A percentile compares a stretch with the other conserved stretches of the same genome.
Conservation (phyloP, 2,797 vertebrate species). For the Nasua narica region DNA sequence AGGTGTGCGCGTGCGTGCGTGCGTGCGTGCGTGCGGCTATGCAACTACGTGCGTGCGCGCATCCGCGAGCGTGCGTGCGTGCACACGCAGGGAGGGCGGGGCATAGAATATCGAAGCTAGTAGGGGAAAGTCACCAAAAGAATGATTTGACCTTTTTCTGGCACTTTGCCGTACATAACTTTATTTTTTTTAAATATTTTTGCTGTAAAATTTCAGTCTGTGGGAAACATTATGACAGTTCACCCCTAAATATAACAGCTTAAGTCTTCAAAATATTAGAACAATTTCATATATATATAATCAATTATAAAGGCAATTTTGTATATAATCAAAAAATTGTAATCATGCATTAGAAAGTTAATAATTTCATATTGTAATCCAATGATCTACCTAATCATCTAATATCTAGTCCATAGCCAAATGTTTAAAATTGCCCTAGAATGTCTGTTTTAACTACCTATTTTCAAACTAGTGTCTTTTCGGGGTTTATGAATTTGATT, state of each 20-base stretch:
- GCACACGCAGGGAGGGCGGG: not conserved
- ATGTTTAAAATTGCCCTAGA: not conserved
- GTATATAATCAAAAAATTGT: not conserved
- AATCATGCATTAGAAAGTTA: not conserved
- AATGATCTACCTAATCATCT: not conserved
- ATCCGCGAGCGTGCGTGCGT: not conserved
- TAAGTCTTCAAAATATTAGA: not conserved
- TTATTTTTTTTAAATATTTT: not conserved
- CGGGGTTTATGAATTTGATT: not conserved
- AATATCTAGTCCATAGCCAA: not conserved
- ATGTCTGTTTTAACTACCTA: not conserved
- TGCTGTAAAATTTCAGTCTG: not conserved
- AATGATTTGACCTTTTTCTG: not conserved
- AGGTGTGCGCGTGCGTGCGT: not conserved
- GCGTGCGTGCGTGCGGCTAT: rapidly evolving
- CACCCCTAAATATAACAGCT: not conserved
- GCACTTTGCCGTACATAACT: not conserved
- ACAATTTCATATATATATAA: not conserved
- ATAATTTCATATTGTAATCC: not conserved
- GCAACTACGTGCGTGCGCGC: rapidly evolving
- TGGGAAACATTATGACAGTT: not conserved
- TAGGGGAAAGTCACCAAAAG: not conserved
- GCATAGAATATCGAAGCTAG: not conserved
- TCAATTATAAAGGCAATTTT: not conserved
- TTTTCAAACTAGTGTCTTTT: not conserved